phyloP scores from a whole-genome alignment of 2,888 invertebrate genomes.

The Athalia rosae region DNA sequence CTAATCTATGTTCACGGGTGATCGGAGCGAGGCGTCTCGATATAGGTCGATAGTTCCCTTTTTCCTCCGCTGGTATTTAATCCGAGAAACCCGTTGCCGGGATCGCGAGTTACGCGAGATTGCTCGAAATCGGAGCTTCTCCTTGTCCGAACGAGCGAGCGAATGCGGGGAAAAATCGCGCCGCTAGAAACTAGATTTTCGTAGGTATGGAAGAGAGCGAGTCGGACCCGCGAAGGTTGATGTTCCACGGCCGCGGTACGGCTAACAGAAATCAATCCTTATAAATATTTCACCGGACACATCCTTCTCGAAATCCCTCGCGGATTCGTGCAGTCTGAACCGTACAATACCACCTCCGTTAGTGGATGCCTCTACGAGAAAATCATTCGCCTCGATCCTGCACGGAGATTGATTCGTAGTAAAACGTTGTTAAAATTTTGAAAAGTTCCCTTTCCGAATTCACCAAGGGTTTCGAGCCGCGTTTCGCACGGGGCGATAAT shows the following conservation, averaged over 20 bases:
- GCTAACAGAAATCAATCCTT: constrained; percentile 36
- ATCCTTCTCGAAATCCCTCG: constrained; percentile 10
- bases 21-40: constrained; percentile 15
- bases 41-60: not conserved
- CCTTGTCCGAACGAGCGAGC: too few species aligned
- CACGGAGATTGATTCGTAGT: not conserved
- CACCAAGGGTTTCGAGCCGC: too few species aligned
- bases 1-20: constrained; percentile 37
- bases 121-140: too few species aligned
- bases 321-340: not conserved
- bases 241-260: constrained; percentile 3
- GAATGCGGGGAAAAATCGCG: too few species aligned
- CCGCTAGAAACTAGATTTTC: constrained; percentile 18
- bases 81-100: not conserved
- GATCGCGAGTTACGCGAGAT: too few species aligned
- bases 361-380: not conserved
- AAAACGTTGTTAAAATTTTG: too few species aligned
- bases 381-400: not conserved
- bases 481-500: not conserved
- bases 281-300: constrained; percentile 29
- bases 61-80: not conserved
- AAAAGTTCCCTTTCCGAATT: too few species aligned
- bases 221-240: constrained; percentile 18
- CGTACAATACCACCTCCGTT: too few species aligned
- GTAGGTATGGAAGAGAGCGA: constrained; percentile 8